Conservation (phyloP, 2,797 vertebrate genomes). For the Oryzias dopingdopingensis region DNA sequence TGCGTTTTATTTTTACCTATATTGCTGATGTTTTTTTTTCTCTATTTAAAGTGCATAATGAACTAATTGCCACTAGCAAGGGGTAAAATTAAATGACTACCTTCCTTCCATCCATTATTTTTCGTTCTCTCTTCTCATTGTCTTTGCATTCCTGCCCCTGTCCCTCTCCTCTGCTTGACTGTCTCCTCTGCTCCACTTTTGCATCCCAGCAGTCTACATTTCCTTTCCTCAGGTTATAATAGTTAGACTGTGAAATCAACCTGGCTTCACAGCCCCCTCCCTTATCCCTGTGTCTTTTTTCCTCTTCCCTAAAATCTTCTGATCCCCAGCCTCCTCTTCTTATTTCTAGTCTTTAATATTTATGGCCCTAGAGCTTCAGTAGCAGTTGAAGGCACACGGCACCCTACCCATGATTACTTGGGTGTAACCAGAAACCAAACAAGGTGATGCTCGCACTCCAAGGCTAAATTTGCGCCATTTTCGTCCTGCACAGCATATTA, state of each 20-base stretch:
- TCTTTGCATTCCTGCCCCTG: constrained; percentile 25
- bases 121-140: constrained; percentile 17
- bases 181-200: constrained; percentile 51
- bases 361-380: constrained; percentile 68
- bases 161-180: constrained; percentile 25
- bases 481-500: constrained; percentile 31
- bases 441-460: constrained; percentile 41
- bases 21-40: not conserved
- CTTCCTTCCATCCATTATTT: constrained; percentile 18
- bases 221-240: constrained; percentile 79
- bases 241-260: constrained; percentile 84
- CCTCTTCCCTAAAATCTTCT: constrained; percentile 53
- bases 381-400: constrained; percentile 49
- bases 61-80: constrained; percentile 29
- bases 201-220: constrained; percentile 66
- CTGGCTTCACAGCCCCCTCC: constrained; percentile 60
- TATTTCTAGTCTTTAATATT: constrained; percentile 77
- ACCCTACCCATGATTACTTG: constrained; percentile 54
- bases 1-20: constrained; percentile 5
- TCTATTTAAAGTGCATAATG: constrained; percentile 12
- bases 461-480: constrained; percentile 27
- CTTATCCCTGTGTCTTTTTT: constrained; percentile 59
- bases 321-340: constrained; percentile 50
- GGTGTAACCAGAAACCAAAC: constrained; percentile 48
- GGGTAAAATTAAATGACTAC: constrained; percentile 3